Conservation (phyloP, 2,797 vertebrate genomes). For the Semotilus atromaculatus region DNA sequence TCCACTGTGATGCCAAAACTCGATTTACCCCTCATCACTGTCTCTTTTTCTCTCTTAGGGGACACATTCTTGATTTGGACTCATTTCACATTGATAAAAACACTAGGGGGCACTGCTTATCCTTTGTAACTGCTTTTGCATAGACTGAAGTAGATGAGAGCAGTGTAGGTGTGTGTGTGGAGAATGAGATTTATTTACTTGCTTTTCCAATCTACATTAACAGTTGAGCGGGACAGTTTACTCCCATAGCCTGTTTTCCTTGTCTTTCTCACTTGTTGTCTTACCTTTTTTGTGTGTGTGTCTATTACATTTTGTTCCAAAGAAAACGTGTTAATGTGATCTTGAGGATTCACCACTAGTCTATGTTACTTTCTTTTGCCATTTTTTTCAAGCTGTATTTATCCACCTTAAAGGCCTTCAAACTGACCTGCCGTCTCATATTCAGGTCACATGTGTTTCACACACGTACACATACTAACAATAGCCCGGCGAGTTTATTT, state of each 20-base stretch:
- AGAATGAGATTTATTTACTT: slow-evolving; percentile 45
- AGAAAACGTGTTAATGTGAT: neutral
- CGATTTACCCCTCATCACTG: slow-evolving; percentile 46
- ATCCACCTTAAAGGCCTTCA: neutral
- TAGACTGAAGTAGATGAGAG: slow-evolving; percentile 56
- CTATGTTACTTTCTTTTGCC: slow-evolving; percentile 5
- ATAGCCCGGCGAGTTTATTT: slow-evolving; percentile 19
- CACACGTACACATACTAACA: slow-evolving; percentile 27
- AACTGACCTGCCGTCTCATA: slow-evolving; percentile 4
- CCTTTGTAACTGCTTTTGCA: slow-evolving; percentile 83
- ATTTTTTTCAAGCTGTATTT: slow-evolving; percentile 4
- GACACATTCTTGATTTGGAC: slow-evolving; percentile 75
- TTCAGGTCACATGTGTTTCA: neutral
- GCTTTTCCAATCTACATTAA: slow-evolving; percentile 53
- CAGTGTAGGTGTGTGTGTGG: slow-evolving; percentile 55
- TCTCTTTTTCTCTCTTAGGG: slow-evolving; percentile 55
- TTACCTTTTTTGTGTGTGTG: neutral
- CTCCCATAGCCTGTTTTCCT: neutral
- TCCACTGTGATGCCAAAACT: slow-evolving; percentile 67
- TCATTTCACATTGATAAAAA: slow-evolving; percentile 82
- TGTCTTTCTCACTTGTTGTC: slow-evolving; percentile 2
- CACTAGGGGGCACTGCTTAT: slow-evolving; percentile 99
- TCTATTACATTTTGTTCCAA: neutral
- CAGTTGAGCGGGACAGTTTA: slow-evolving; percentile 45
- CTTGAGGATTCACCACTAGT: neutral